Evolutionary conservation across 2,888 invertebrate species (phyloP), one percentile per base, ranked within the genome.

Genomic region (Tenthredo distinguenda): DNA sequence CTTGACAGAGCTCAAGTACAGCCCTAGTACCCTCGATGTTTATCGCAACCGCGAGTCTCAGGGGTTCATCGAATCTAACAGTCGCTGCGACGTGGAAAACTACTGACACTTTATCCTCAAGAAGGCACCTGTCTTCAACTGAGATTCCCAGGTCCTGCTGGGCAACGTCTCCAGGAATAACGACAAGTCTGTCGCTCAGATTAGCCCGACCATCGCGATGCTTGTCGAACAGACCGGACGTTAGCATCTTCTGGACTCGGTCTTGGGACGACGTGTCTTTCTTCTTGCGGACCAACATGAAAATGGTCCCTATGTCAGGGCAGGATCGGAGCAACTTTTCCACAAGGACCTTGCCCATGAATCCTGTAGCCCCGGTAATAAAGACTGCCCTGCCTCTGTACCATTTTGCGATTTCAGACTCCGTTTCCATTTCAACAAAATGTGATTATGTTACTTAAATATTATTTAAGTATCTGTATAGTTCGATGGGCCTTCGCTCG

Each of bases 11-110:
- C 18, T 97, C 96, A 84, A 99, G 93, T 94, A 98, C 95, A 85
- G 97, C 95, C 91, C 97, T 97, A 0, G 98, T 98, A 72, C 98
- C 99, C 84, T 97, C 95, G 0, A 98, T 97, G 94, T 99, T 99
- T 94, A 99, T 95, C 85, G 98, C 94, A 6, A 98, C 97, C 0
- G 99, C 98, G 87, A 96, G 96, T 91, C 97, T 97, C 74, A 99
- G 94, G 18, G 96, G 96, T 92, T 98, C 99, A 92, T 99, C 98
- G 92, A 99, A 98, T 87, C 96, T 95, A 89, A 94, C 95, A 12
- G 96, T 96, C 31, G 96, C 96, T 4, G 96, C 96, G 26, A 77
- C 95, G 91, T 99, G 99, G 91, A 97, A 96, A 31, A 99, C 96
- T 43, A 98, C 95, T 77, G 97, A 94, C 0, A 97, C 96, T 85